Evolutionary conservation across 2,113 vertebrate species (phyloP).

Genomic region (Mustela nigripes): DNA sequence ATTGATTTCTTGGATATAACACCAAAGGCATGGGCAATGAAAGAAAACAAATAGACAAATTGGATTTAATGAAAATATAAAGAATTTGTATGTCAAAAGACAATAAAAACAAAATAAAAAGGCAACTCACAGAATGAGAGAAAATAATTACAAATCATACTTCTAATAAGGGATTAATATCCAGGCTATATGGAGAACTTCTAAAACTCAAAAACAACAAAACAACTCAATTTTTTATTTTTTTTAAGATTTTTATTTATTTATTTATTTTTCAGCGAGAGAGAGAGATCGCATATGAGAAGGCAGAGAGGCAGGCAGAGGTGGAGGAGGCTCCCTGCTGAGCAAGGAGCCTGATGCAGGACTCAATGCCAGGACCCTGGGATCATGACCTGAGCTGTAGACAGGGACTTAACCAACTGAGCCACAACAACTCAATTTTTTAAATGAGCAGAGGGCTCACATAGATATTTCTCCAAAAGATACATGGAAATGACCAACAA

Average conservation of each 20-base stretch:
- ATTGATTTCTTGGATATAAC: not conserved
- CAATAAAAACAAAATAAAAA: not conserved
- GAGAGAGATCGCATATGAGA: no score
- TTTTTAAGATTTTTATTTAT: no score
- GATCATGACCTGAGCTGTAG: no score
- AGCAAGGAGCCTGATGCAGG: no score
- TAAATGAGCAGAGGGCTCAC: not conserved
- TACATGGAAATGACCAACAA: not conserved
- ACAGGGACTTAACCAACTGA: no score
- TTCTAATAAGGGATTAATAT: not conserved
- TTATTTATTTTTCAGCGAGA: no score
- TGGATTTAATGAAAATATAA: not conserved
- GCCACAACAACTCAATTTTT: not conserved
- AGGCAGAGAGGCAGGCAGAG: no score
- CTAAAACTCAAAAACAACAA: not conserved
- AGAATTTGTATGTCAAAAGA: not conserved
- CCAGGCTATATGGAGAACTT: not conserved
- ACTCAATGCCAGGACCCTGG: no score
- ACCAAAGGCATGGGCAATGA: not conserved
- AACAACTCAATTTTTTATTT: not conserved
- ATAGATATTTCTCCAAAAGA: not conserved
- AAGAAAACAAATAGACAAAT: not conserved
- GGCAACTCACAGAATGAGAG: not conserved
- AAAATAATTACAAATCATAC: not conserved
- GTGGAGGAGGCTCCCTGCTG: no score